These are phyloP conservation scores for Oryctes rhinoceros DNA, from an alignment of 1,140 invertebrate species.

Conservation along the genomic window DNA sequence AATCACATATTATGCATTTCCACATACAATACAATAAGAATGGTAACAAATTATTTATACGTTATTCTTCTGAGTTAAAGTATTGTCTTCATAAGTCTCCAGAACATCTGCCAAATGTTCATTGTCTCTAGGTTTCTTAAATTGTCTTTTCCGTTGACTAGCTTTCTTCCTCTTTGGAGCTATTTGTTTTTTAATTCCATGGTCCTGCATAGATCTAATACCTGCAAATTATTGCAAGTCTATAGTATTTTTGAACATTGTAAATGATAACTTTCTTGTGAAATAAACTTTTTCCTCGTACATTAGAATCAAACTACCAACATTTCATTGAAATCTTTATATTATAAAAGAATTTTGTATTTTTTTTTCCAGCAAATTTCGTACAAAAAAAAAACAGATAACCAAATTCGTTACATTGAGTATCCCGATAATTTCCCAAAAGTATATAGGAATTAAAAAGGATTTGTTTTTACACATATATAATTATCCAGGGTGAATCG, in stretches of 20 bases:
- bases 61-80: slow-evolving; percentile 65
- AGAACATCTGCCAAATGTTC: slow-evolving; percentile 85
- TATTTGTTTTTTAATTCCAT: slow-evolving; percentile 77
- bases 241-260: neutral
- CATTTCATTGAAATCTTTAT: too few species aligned
- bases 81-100: slow-evolving; percentile 80
- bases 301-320: too few species aligned
- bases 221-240: slow-evolving; percentile 58
- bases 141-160: slow-evolving; percentile 73
- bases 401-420: too few species aligned
- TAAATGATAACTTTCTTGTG: too few species aligned
- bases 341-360: too few species aligned
- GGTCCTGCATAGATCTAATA: slow-evolving; percentile 87
- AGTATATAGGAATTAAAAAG: too few species aligned
- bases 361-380: too few species aligned
- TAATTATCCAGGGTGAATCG: too few species aligned
- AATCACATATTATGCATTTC: neutral
- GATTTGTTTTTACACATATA: too few species aligned
- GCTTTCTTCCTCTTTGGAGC: slow-evolving; percentile 81
- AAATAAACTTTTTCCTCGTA: too few species aligned
- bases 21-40: neutral
- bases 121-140: slow-evolving; percentile 85
- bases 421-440: too few species aligned
- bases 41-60: slow-evolving; percentile 45
- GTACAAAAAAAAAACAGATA: too few species aligned